phyloP scores from a whole-genome alignment of 2,797 vertebrate genomes.

The Sebastes jordani region DNA sequence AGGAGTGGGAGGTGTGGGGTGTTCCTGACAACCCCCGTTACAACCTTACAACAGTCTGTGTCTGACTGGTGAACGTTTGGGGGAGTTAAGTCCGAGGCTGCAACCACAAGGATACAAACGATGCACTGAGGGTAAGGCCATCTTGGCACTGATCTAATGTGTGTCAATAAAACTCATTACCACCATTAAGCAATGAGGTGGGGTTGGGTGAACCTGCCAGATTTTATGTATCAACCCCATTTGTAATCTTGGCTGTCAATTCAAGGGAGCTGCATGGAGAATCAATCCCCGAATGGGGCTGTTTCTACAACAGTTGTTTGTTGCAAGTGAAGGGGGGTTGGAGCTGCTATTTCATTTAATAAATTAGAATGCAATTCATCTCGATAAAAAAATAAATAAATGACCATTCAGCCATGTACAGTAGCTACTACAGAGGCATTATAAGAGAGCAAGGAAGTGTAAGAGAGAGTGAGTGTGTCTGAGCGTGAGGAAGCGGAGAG shows the following conservation, averaged over 20 bases:
- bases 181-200: constrained; percentile 44
- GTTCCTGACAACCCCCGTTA: background rate
- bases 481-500: constrained; percentile 17
- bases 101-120: background rate
- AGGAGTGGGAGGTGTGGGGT: background rate
- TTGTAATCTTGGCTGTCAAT: constrained; percentile 39
- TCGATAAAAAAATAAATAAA: constrained; percentile 19
- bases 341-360: constrained; percentile 1
- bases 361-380: constrained; percentile 24
- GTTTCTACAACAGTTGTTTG: background rate
- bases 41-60: background rate
- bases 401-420: constrained; percentile 32
- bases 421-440: constrained; percentile 19
- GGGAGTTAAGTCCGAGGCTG: background rate
- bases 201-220: constrained; percentile 22
- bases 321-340: background rate
- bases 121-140: background rate
- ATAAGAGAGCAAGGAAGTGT: constrained; percentile 6
- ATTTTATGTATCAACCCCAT: constrained; percentile 44
- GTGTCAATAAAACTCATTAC: constrained; percentile 55
- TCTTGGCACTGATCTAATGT: constrained; percentile 26
- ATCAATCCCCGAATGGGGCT: constrained; percentile 17
- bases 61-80: background rate
- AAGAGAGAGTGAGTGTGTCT: background rate
- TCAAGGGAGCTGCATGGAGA: constrained; percentile 13